A percentile compares a stretch with the other conserved stretches of the same genome.
These are phyloP conservation scores for Serripes groenlandicus DNA, from an alignment of 2,888 invertebrate genomes.

Conservation along the genomic window DNA sequence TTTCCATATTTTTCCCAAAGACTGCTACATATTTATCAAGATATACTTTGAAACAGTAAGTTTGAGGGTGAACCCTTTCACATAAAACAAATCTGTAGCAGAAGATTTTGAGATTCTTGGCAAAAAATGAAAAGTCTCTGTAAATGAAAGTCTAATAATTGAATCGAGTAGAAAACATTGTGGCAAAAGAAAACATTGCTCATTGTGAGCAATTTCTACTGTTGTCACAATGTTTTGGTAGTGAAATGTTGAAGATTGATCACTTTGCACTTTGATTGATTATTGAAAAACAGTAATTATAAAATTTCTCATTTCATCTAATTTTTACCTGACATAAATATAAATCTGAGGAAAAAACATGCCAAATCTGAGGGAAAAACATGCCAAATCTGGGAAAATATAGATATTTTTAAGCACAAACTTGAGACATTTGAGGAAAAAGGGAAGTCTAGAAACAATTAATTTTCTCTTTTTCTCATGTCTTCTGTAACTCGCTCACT, in stretches of 20 bases:
- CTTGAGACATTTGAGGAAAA: too few relatives aligned
- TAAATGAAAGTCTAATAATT: too few relatives aligned
- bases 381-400: too few relatives aligned
- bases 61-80: not conserved
- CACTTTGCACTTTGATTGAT: not conserved
- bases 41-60: not conserved
- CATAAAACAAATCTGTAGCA: too few relatives aligned
- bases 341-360: too few relatives aligned
- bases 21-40: not conserved
- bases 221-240: not conserved
- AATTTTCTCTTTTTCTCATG: too few relatives aligned
- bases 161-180: not conserved
- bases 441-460: too few relatives aligned
- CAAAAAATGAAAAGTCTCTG: not conserved
- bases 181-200: conserved; percentile 8
- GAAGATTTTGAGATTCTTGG: not conserved
- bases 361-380: too few relatives aligned
- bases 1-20: too few relatives aligned
- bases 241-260: not conserved
- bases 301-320: not conserved
- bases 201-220: not conserved
- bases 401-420: too few relatives aligned
- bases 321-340: too few relatives aligned
- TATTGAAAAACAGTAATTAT: not conserved
- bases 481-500: too few relatives aligned